phyloP scores from a whole-genome alignment of 1,140 invertebrate genomes.

The Thalassaphorura encarpata region DNA sequence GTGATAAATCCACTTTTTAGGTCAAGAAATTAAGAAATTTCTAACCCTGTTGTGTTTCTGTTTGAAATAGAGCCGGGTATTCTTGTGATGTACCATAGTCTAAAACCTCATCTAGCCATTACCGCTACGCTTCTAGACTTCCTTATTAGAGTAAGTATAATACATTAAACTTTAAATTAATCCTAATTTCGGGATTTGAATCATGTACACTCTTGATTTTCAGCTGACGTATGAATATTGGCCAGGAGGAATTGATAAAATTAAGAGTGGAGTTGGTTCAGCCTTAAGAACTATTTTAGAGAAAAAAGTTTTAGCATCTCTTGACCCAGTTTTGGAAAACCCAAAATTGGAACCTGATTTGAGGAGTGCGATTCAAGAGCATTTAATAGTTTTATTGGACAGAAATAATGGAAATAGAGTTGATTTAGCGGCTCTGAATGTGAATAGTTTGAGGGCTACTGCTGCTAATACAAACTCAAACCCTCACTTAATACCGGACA shows the following conservation, averaged over 20 bases:
- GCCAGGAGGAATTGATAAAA: conserved; percentile 68
- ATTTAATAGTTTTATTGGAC: conserved; percentile 22
- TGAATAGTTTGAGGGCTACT: too few species aligned
- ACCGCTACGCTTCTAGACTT: conserved; percentile 92
- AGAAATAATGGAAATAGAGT: background rate
- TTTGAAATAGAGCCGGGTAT: conserved; percentile 77
- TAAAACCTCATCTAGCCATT: conserved; percentile 88
- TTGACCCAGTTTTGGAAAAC: conserved; percentile 86
- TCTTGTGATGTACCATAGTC: conserved; percentile 94
- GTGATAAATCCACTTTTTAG: conserved; percentile 20
- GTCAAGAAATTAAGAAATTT: background rate
- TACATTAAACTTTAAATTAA: too few species aligned
- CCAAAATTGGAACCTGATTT: conserved; percentile 84
- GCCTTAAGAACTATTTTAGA: conserved; percentile 88
- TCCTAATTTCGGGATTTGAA: too few species aligned
- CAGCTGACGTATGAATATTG: conserved; percentile 91
- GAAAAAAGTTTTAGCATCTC: conserved; percentile 79
- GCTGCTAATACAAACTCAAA: background rate
- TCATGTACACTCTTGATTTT: too few species aligned
- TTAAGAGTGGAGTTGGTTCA: conserved; percentile 78
- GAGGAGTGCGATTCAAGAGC: conserved; percentile 70
- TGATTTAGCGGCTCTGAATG: background rate
- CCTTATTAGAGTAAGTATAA: conserved; percentile 63
- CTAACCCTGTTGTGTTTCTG: conserved; percentile 1
- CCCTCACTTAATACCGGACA: background rate